Percentiles rank a stretch among this genome's conserved stretches.
Evolutionary conservation across 2,797 vertebrate genomes (phyloP).

Genomic region (Buphagus erythrorhynchus): DNA sequence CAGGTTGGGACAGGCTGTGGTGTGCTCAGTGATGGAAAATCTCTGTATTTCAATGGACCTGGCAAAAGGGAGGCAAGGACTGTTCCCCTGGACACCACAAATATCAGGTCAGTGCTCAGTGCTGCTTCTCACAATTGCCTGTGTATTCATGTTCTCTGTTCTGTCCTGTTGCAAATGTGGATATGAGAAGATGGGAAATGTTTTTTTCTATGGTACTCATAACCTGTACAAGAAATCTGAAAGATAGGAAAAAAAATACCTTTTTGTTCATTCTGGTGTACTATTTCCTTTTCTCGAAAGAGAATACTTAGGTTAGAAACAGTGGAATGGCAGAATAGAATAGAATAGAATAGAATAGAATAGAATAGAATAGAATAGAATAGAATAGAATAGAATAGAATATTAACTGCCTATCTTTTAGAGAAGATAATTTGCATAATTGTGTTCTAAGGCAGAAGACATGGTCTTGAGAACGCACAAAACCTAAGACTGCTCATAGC

Average conservation of each 20-base stretch:
- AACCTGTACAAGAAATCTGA: background rate
- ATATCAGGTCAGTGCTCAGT: slow-evolving; percentile 83
- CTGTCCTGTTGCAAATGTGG: background rate
- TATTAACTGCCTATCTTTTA: background rate
- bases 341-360: background rate
- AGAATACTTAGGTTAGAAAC: background rate
- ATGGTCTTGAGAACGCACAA: background rate
- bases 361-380: background rate
- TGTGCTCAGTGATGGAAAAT: slow-evolving; percentile 89
- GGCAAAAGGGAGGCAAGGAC: slow-evolving; percentile 93
- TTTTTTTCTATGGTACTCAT: background rate
- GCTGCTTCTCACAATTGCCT: background rate
- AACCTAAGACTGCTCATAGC: background rate
- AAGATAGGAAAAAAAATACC: background rate
- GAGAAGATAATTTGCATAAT: background rate
- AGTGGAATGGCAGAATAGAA: background rate
- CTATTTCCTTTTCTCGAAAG: background rate
- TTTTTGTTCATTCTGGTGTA: background rate
- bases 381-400: background rate
- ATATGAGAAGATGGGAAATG: background rate
- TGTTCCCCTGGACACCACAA: slow-evolving; percentile 91
- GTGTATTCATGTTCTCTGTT: background rate
- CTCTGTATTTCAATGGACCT: slow-evolving; percentile 92
- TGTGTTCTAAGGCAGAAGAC: background rate
- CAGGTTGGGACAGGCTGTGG: slow-evolving; percentile 92